Conservation (phyloP, 2,797 vertebrate genomes). For the Lerista edwardsae region DNA sequence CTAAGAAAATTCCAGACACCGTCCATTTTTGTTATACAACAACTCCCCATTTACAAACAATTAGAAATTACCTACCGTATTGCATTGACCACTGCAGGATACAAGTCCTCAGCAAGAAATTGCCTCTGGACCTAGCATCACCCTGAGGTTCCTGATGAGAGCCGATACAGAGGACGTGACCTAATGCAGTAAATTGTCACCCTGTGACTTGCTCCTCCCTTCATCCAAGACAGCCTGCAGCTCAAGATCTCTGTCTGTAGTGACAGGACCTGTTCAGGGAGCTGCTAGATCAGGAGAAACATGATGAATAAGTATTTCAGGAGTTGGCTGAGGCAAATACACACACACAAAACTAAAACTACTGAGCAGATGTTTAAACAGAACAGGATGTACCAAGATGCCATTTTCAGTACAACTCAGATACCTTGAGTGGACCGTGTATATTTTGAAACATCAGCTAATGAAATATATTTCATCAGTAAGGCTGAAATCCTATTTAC, state of each 20-base stretch:
- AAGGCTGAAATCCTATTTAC: too few relatives aligned
- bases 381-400: neutral
- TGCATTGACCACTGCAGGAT: constrained; percentile 9
- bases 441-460: neutral
- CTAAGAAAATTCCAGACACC: neutral
- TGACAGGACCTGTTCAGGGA: constrained; percentile 8
- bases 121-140: constrained; percentile 11
- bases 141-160: neutral
- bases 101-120: constrained; percentile 15
- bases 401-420: neutral
- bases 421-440: too few relatives aligned
- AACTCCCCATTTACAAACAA: neutral
- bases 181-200: neutral
- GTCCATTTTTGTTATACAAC: neutral
- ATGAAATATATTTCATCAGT: neutral
- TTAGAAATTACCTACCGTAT: constrained; percentile 12
- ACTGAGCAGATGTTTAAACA: neutral
- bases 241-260: constrained; percentile 7
- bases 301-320: constrained; percentile 2
- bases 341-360: neutral
- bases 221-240: neutral
- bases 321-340: neutral
- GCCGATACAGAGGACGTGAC: neutral
- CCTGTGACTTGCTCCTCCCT: constrained; percentile 19
- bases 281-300: constrained; percentile 13